Evolutionary conservation across 1,140 invertebrate genomes (phyloP), one percentile per base, ranked within the genome.

Genomic region (Dermatophagoides farinae): DNA sequence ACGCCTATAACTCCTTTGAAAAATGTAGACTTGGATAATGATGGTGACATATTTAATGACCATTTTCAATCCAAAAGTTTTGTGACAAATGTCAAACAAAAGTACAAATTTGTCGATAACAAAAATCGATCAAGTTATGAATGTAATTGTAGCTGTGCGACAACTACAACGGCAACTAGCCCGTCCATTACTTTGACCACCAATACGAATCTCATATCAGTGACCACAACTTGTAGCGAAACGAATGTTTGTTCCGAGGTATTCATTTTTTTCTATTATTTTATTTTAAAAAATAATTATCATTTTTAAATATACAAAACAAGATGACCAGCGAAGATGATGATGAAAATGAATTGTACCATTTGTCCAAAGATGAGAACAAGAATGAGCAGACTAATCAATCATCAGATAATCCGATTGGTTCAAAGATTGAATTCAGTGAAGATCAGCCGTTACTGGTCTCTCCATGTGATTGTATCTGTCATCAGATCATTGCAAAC

Each of bases 1-100:
- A 65, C 61, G 12, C 57, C 63, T 49, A 60, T 66, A 54, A 63
- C 63, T 31, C 60, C 63, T 12, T 49, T 63, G 20, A 63, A 63
- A 44, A 31, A 31, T 31, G 2, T 31, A 31, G 41, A 41, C 20
- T 52, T 23, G n/a, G 63, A 53, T 20, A 23, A 46, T 41, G 22
- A 9, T 43, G 31, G 39, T 55, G 63, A 51, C 25, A 31, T 16
- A 18, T 46, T 62, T n/a, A 10, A 46, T 46, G n/a, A 52, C 22
- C 39, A 31, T 31, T 31, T 31, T 58, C 41, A 39, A 55, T 43
- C 55, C 49, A 10, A 57, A 57, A 31, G 2, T 31, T n/a, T n/a
- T n/a, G n/a, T n/a, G n/a, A n/a, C n/a, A n/a, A 31, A 31, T 31
- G 2, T 31, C 31, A 31, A 31, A 31, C 2, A 31, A 31, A n/a